Conservation (phyloP, 2,888 invertebrate genomes). For the Eristalinus sepulchralis region DNA sequence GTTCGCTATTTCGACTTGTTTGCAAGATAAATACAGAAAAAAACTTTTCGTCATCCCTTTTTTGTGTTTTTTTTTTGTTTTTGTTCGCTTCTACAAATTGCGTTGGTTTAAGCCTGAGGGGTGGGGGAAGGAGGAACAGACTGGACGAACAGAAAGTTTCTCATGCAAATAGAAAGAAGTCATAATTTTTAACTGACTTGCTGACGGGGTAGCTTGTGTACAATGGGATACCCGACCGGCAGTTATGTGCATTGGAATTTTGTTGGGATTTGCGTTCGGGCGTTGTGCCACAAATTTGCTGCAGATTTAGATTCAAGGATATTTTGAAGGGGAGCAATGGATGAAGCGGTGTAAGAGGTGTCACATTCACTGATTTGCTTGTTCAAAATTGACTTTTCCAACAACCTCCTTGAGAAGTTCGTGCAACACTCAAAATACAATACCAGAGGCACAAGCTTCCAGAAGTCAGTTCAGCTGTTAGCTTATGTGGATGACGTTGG, state of each 20-base stretch:
- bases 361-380: too few species aligned
- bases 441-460: too few species aligned
- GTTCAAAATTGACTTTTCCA: too few species aligned
- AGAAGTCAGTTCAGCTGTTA: too few species aligned
- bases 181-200: background rate
- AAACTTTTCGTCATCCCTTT: slow-evolving; percentile 12
- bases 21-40: background rate
- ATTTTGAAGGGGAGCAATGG: too few species aligned
- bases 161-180: background rate
- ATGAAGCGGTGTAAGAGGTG: too few species aligned
- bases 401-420: too few species aligned
- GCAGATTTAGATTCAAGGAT: too few species aligned
- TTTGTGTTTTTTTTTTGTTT: background rate
- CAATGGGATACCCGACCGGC: background rate
- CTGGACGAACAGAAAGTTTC: background rate
- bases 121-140: background rate
- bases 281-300: too few species aligned
- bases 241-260: background rate
- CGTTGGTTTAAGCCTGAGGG: slow-evolving; percentile 15
- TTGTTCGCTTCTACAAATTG: slow-evolving; percentile 19
- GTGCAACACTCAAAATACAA: too few species aligned
- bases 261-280: background rate
- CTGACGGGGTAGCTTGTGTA: background rate
- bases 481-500: too few species aligned
- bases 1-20: slow-evolving; percentile 15